Percentiles rank a stretch among this genome's conserved stretches.
Evolutionary conservation across 1,140 invertebrate genomes (phyloP).

Genomic region (Pseudomyrmex cubaensis): DNA sequence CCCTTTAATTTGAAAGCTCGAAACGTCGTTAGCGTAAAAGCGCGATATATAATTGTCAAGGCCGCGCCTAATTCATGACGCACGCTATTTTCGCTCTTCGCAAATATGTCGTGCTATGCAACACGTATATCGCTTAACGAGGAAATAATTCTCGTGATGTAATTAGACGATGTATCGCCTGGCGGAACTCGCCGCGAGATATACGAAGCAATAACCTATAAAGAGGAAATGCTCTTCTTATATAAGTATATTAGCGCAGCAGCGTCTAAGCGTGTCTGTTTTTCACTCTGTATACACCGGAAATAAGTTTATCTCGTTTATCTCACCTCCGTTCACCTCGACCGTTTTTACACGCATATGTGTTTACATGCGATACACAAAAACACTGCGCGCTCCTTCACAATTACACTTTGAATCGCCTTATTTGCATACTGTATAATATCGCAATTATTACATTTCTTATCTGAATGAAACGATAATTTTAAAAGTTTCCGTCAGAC

Average conservation of each 20-base stretch:
- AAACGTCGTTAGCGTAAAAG: slow-evolving; percentile 46
- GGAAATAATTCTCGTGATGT: neutral
- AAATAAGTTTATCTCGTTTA: slow-evolving; percentile 60
- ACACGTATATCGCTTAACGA: neutral
- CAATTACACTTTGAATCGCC: slow-evolving; percentile 39
- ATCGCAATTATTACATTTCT: neutral
- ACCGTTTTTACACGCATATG: slow-evolving; percentile 13
- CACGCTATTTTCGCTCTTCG: slow-evolving; percentile 26
- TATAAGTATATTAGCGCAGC: neutral
- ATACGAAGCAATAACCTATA: slow-evolving; percentile 3
- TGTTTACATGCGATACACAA: slow-evolving; percentile 36
- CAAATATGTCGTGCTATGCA: neutral
- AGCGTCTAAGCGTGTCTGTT: slow-evolving; percentile 25
- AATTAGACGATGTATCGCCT: neutral
- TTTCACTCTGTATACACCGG: slow-evolving; percentile 38
- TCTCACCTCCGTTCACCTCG: slow-evolving; percentile 51
- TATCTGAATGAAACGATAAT: neutral
- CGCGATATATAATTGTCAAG: slow-evolving; percentile 49
- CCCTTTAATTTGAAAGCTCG: slow-evolving; percentile 34
- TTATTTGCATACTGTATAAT: slow-evolving; percentile 6
- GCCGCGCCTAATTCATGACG: slow-evolving; percentile 56
- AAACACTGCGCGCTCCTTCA: slow-evolving; percentile 15
- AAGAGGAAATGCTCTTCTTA: slow-evolving; percentile 33
- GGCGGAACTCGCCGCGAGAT: neutral
- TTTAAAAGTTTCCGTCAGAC: neutral